phyloP scores from a whole-genome alignment of 2,113 vertebrate species.

The Numida meleagris region DNA sequence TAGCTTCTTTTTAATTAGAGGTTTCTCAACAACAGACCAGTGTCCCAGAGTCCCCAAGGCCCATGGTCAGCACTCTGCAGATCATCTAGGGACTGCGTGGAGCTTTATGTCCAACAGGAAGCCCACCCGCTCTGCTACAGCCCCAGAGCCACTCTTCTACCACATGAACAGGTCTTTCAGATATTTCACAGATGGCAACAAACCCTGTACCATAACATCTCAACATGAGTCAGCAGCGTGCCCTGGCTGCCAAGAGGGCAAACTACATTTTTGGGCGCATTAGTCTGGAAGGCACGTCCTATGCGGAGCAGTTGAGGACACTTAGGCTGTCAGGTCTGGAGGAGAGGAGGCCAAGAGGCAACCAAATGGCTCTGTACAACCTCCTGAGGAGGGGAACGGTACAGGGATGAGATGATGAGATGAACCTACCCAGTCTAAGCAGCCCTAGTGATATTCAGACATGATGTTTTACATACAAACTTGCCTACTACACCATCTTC shows the following conservation, averaged over 20 bases:
- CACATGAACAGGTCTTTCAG: not conserved
- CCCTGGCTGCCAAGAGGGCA: not conserved
- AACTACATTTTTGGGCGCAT: not conserved
- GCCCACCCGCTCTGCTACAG: not conserved
- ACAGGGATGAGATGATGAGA: not conserved
- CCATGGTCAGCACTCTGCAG: not conserved
- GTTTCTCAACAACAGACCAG: not conserved
- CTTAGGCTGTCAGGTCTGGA: not conserved
- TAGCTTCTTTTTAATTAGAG: not conserved
- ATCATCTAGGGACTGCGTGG: not conserved
- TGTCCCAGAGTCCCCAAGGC: not conserved
- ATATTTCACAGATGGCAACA: not conserved
- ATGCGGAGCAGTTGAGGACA: not conserved
- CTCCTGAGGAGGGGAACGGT: not conserved
- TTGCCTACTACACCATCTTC: not conserved
- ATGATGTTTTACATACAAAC: accelerated
- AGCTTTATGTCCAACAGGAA: not conserved
- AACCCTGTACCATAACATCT: not conserved
- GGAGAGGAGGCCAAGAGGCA: not conserved
- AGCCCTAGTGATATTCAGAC: not conserved
- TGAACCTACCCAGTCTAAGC: not conserved
- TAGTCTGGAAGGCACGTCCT: not conserved
- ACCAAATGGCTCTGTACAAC: not conserved
- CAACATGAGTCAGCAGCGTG: not conserved
- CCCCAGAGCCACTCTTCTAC: not conserved